Evolutionary conservation across 2,797 vertebrate genomes (phyloP).

Genomic region (Miichthys miiuy): DNA sequence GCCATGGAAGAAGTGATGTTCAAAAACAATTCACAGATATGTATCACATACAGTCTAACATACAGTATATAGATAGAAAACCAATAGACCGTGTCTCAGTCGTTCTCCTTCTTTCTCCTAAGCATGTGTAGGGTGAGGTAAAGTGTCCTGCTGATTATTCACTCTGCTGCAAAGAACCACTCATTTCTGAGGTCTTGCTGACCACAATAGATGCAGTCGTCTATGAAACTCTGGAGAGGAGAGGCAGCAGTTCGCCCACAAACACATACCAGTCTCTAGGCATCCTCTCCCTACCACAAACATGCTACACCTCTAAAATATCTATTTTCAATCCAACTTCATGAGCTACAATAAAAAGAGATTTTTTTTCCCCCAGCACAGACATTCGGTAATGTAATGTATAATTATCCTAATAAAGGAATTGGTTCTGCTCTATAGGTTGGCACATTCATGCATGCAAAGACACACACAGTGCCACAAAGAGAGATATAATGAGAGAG

Average conservation of each 20-base stretch:
- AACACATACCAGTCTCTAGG: constrained; percentile 23
- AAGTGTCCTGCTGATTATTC: constrained; percentile 43
- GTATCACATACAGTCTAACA: not conserved
- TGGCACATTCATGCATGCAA: not conserved
- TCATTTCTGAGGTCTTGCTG: constrained; percentile 38
- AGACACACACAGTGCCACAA: not conserved
- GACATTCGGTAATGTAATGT: not conserved
- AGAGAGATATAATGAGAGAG: not conserved
- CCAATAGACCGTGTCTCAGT: not conserved
- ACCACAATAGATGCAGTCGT: constrained; percentile 55
- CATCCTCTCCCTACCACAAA: constrained; percentile 5
- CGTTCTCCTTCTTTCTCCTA: not conserved
- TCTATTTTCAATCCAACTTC: not conserved
- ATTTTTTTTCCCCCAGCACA: not conserved
- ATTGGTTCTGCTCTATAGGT: constrained; percentile 6
- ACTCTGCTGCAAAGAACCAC: constrained; percentile 21
- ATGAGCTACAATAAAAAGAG: not conserved
- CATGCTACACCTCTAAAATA: constrained; percentile 5
- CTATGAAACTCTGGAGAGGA: constrained; percentile 45
- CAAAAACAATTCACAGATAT: not conserved
- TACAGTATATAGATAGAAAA: not conserved
- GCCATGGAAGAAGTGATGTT: not conserved
- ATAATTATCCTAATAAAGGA: constrained; percentile 23
- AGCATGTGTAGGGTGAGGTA: not conserved
- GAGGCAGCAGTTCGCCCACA: constrained; percentile 2